Base-by-base conservation (phyloP, 2,888 invertebrate species). In the Drosophila emarginata region DNA sequence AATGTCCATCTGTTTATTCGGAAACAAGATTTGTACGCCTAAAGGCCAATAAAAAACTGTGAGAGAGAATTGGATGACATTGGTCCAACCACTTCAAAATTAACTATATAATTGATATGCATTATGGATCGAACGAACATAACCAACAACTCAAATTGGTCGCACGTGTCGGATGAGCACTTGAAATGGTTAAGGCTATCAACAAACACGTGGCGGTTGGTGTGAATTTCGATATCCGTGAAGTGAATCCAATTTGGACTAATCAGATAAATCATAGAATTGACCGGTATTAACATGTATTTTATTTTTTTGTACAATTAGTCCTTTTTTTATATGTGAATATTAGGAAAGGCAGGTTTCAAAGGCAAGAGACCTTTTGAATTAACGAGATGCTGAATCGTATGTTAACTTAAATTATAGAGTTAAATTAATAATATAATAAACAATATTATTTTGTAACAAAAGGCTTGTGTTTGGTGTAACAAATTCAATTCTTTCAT, bases 21-120 rank as follows among this genome's bases (percentile, higher is more conserved):
- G 18, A 61, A 40, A 51, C 56, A 61, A 32, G 45, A 52, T 58
- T 18, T 51, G 26, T 9, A 37, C 23, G 50, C 63, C 39, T 23
- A 28, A 14, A 32, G 45, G 45, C n/a, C 26, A 37, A 50, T 52
- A 50, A 23, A 53, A 9, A 54, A 68, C 53, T 50, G 45, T 62
- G 32, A 63, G 59, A 45, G 23, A 54, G 14, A 36, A 57, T 57
- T 39, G n/a, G n/a, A 61, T 68, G 45, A 45, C 45, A 45, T 45
- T 45, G 45, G 45, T 45, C 45, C 69, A 64, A 53, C 65, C 39
- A 54, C 65, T 65, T 64, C 71, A 83, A 71, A 76, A 78, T 80
- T 86, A 78, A 78, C 65, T 74, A 81, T 40, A 72, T 87, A 87
- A 87, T 87, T 81, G 79, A 81, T 84, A 84, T 61, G 77, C 80